Percentiles rank a stretch among this genome's conserved stretches.
Conservation (phyloP, 1,140 invertebrate species). For the Megathymus violae region DNA sequence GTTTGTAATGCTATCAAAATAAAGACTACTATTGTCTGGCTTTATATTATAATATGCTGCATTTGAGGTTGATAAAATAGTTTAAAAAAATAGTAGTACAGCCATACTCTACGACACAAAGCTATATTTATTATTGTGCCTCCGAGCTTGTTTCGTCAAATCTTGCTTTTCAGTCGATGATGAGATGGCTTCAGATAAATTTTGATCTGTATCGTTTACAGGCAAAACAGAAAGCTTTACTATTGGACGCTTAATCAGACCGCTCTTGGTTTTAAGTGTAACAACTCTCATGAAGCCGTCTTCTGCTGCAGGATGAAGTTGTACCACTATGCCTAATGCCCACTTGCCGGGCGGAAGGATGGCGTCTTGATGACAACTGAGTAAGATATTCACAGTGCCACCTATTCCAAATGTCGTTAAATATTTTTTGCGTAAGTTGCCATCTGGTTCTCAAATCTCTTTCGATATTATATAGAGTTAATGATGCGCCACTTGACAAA, state of each 20-base stretch:
- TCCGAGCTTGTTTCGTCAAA: no score
- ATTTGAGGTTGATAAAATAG: slow-evolving; percentile 6
- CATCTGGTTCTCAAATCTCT: slow-evolving; percentile 12
- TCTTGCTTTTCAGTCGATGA: no score
- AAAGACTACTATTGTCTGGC: slow-evolving; percentile 32
- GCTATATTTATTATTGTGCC: slow-evolving; percentile 1
- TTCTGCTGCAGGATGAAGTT: slow-evolving; percentile 6
- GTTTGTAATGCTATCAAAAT: slow-evolving; percentile 38
- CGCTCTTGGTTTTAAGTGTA: slow-evolving; percentile 20
- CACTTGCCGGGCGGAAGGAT: slow-evolving; percentile 15
- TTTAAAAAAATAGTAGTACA: slow-evolving; percentile 40
- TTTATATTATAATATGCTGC: slow-evolving; percentile 30
- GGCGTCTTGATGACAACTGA: not conserved
- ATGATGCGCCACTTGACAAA: not conserved
- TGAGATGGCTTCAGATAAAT: no score
- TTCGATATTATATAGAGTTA: slow-evolving; percentile 13
- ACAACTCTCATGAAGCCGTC: slow-evolving; percentile 11
- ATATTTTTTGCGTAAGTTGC: slow-evolving; percentile 24
- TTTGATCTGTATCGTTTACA: no score
- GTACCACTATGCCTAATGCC: slow-evolving; percentile 1
- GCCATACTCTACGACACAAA: slow-evolving; percentile 22
- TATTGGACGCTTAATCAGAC: not conserved
- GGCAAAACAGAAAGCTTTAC: not conserved
- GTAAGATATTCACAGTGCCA: slow-evolving; percentile 14
- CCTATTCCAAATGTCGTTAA: slow-evolving; percentile 17